Conservation (phyloP, 2,888 invertebrate species). For the Lycophotia porphyrea region DNA sequence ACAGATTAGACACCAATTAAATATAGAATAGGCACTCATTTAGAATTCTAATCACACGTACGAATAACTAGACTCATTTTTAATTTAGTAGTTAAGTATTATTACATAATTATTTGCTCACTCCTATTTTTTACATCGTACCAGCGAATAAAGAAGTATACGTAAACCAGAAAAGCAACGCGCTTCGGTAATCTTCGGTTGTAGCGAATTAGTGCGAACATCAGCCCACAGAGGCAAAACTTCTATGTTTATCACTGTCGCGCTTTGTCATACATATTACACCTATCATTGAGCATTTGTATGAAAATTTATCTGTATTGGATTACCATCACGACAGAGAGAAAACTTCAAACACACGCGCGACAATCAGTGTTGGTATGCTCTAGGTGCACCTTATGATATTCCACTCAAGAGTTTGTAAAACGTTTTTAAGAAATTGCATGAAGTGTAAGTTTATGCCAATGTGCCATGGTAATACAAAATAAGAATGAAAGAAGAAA, state of each 20-base stretch:
- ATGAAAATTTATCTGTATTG: not conserved
- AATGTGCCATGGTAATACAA: not conserved
- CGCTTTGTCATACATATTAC: not conserved
- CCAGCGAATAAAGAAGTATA: not conserved
- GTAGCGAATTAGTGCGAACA: not conserved
- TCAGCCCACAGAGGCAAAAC: not conserved
- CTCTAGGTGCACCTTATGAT: not conserved
- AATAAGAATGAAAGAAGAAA: not conserved
- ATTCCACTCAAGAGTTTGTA: not conserved
- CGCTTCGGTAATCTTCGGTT: not conserved
- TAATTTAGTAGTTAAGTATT: constrained; percentile 16
- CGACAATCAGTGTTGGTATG: not conserved
- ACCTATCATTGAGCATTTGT: not conserved
- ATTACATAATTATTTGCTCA: constrained; percentile 26
- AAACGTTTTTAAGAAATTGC: not conserved
- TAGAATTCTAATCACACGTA: constrained; percentile 63
- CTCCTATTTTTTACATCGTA: not conserved
- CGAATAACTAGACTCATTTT: constrained; percentile 22
- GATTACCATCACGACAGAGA: not conserved
- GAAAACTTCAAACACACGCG: not conserved
- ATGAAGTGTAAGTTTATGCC: not conserved
- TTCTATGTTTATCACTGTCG: not conserved
- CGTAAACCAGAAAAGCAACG: not conserved
- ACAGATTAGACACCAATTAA: constrained; percentile 59
- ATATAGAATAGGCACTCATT: constrained; percentile 67